Conservation (phyloP, 2,797 vertebrate species). For the Ammospiza maritima region DNA sequence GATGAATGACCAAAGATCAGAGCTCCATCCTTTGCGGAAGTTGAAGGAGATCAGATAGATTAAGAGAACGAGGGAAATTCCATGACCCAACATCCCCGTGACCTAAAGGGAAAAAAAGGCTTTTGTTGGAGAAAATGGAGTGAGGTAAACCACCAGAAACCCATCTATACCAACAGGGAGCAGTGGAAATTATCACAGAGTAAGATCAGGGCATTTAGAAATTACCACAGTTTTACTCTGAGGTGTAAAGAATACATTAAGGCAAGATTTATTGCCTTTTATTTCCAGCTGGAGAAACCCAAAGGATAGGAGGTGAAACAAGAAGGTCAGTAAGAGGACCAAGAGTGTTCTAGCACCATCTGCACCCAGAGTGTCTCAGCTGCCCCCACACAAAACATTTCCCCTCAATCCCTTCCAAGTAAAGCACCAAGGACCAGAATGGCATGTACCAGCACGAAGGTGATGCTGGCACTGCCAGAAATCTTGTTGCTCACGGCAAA, state of each 20-base stretch:
- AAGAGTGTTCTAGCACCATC: neutral
- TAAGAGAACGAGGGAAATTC: conserved; percentile 84
- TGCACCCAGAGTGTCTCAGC: neutral
- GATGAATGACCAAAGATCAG: conserved; percentile 86
- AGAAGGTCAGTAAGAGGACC: neutral
- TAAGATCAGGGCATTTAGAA: neutral
- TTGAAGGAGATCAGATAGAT: conserved; percentile 87
- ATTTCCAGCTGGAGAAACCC: neutral
- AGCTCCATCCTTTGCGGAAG: conserved; percentile 83
- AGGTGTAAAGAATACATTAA: neutral
- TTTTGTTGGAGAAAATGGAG: neutral
- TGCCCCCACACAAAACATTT: neutral
- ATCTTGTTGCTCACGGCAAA: neutral
- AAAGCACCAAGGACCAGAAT: neutral
- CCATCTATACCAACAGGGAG: neutral
- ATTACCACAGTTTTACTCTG: neutral
- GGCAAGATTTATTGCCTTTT: neutral
- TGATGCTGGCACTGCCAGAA: rapidly evolving
- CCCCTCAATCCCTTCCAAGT: neutral
- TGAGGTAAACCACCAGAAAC: neutral
- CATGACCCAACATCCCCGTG: conserved; percentile 76
- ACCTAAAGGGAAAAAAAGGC: conserved; percentile 71
- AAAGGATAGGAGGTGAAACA: neutral
- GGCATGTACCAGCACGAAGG: conserved; percentile 26
- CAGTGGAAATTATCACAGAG: neutral